Evolutionary conservation across 2,113 vertebrate species (phyloP).

Genomic region (Bungarus multicinctus): DNA sequence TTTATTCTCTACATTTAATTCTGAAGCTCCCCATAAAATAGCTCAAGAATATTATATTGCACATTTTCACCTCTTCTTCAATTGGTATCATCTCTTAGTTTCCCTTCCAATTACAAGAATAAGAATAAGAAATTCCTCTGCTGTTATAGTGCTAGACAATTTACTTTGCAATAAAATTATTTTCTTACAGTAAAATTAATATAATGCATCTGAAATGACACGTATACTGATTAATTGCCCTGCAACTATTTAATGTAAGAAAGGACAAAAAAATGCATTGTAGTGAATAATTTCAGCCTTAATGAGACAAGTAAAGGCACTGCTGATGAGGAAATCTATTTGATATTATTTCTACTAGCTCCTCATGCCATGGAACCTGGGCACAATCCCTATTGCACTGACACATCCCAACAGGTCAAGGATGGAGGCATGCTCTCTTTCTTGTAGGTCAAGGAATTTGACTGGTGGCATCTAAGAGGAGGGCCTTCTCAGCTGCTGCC

Average conservation of each 20-base stretch:
- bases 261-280: not conserved
- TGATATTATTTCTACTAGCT: not conserved
- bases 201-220: not conserved
- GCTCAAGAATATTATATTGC: not conserved
- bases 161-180: not conserved
- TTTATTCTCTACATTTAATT: not conserved
- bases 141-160: not conserved
- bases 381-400: too few relatives aligned
- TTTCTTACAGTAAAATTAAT: not conserved
- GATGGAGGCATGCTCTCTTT: too few relatives aligned
- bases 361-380: too few relatives aligned
- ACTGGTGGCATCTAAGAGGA: too few relatives aligned
- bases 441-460: too few relatives aligned
- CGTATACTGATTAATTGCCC: not conserved
- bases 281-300: not conserved
- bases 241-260: not conserved
- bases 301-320: not conserved
- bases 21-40: not conserved
- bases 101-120: not conserved
- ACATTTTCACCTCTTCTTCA: not conserved
- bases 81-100: not conserved
- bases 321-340: not conserved
- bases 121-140: not conserved
- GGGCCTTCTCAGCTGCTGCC: too few relatives aligned
- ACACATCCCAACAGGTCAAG: too few relatives aligned